These are phyloP conservation scores for Passer montanus DNA, from an alignment of 2,113 vertebrate species.

Conservation along the genomic window DNA sequence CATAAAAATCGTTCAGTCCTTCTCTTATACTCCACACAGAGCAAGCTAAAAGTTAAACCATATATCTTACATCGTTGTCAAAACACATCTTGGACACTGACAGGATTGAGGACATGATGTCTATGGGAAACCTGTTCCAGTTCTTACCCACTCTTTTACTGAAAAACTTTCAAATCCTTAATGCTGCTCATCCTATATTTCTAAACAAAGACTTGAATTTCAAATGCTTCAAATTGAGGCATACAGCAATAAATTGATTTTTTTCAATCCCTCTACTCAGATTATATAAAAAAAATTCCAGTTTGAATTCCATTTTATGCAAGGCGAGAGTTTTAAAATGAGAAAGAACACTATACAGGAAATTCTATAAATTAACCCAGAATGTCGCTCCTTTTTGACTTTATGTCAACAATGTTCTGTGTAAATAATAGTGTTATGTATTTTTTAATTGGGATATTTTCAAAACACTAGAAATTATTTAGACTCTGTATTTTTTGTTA, in stretches of 20 bases:
- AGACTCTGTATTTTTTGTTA: neutral
- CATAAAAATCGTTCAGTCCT: neutral
- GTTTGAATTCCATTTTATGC: neutral
- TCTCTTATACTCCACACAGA: neutral
- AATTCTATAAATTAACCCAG: neutral
- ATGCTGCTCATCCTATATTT: neutral
- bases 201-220: neutral
- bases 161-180: neutral
- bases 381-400: neutral
- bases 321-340: neutral
- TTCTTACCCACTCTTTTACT: neutral
- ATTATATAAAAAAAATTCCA: neutral
- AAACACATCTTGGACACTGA: neutral
- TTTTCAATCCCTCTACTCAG: neutral
- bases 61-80: neutral
- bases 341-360: neutral
- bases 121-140: neutral
- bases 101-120: neutral
- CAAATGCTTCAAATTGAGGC: neutral
- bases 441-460: neutral
- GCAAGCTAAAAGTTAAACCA: neutral
- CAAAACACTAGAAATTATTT: neutral
- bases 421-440: neutral
- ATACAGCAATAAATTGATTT: neutral
- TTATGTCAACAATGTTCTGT: neutral